Conservation (phyloP, 2,797 vertebrate genomes). For the Lemur catta region DNA sequence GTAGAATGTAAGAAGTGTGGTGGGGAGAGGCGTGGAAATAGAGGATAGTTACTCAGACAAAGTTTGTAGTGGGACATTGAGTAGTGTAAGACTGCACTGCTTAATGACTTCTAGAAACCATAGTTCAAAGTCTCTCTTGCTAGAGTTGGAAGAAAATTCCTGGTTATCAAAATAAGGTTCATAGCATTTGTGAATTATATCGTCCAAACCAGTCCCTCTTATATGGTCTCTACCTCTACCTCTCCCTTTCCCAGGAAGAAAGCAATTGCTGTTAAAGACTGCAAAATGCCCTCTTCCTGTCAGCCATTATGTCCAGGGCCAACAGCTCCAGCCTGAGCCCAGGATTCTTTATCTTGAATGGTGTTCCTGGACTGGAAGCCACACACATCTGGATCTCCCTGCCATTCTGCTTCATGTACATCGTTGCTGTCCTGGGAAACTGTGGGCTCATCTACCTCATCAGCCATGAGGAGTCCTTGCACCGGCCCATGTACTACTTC, state of each 20-base stretch:
- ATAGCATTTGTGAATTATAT: not conserved
- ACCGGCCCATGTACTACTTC: slow-evolving; percentile 86
- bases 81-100: not conserved
- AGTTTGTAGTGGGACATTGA: not conserved
- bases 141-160: not conserved
- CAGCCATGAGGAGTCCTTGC: slow-evolving; percentile 69
- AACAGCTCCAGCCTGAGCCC: slow-evolving; percentile 32
- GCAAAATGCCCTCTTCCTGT: not conserved
- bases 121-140: not conserved
- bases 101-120: not conserved
- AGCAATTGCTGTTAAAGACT: not conserved
- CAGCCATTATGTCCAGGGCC: not conserved
- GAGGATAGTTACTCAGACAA: not conserved
- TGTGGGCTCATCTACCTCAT: slow-evolving; percentile 66
- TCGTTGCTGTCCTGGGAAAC: slow-evolving; percentile 53
- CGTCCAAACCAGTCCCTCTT: not conserved
- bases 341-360: slow-evolving; percentile 30
- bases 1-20: not conserved
- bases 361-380: slow-evolving; percentile 36
- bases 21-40: not conserved
- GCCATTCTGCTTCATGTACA: slow-evolving; percentile 67
- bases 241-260: not conserved
- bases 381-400: slow-evolving; percentile 44
- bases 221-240: not conserved
- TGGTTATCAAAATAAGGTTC: not conserved